Percentiles rank a stretch among this genome's conserved stretches.
phyloP scores from a whole-genome alignment of 2,888 invertebrate genomes.

The Cecidostiba fungosa region DNA sequence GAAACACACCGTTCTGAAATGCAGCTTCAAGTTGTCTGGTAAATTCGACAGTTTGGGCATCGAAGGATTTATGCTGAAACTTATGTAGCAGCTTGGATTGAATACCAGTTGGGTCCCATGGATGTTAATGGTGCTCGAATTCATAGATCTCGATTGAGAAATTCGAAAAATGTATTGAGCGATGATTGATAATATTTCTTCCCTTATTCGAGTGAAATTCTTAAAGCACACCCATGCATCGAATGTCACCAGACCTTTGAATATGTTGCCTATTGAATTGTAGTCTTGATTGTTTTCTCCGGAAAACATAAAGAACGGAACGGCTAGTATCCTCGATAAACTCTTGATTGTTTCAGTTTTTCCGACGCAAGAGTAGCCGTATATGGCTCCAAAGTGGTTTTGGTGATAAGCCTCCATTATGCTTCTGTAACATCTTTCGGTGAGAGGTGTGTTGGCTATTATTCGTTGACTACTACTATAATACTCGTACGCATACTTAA shows the following conservation, averaged over 20 bases:
- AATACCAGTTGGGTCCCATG: conserved; percentile 83
- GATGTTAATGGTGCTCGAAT: conserved; percentile 79
- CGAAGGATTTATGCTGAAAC: conserved; percentile 82
- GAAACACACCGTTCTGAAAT: conserved; percentile 84
- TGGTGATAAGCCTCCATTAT: conserved; percentile 84
- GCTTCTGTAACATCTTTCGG: conserved; percentile 83
- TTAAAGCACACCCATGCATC: conserved; percentile 85
- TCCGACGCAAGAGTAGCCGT: conserved; percentile 81
- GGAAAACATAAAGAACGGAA: conserved; percentile 83
- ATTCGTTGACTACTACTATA: conserved; percentile 81
- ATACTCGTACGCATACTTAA: conserved; percentile 84
- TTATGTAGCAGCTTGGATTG: conserved; percentile 85
- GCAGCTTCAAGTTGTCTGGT: conserved; percentile 83
- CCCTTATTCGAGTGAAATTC: conserved; percentile 82
- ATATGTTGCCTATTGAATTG: conserved; percentile 81
- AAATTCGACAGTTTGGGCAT: conserved; percentile 78
- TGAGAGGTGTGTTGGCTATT: conserved; percentile 80
- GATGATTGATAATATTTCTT: conserved; percentile 82
- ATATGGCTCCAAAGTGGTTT: conserved; percentile 82
- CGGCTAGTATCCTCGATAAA: conserved; percentile 83
- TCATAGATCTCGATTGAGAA: conserved; percentile 79
- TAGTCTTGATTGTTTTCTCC: conserved; percentile 82
- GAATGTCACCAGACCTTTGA: conserved; percentile 82
- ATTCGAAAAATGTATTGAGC: conserved; percentile 82
- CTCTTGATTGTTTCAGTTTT: conserved; percentile 83